Conservation (phyloP, 1,140 invertebrate genomes). For the Eupristina koningsbergeri region DNA sequence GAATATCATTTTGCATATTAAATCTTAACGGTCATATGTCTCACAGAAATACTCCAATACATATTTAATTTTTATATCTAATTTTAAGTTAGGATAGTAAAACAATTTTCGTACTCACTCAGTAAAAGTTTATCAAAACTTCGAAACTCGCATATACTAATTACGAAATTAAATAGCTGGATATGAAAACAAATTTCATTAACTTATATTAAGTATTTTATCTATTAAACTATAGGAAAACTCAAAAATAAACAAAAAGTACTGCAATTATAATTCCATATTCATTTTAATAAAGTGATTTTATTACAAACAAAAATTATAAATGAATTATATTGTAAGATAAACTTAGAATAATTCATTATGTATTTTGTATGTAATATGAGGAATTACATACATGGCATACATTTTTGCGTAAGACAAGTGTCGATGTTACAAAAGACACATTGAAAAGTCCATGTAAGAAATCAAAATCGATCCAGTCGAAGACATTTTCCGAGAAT, state of each 20-base stretch:
- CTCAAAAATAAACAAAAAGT: too few relatives aligned
- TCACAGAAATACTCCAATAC: neutral
- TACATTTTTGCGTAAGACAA: neutral
- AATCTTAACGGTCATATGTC: too few relatives aligned
- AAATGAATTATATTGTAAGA: too few relatives aligned
- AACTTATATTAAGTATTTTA: too few relatives aligned
- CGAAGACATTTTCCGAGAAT: neutral
- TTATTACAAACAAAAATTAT: too few relatives aligned
- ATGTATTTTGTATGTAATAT: neutral
- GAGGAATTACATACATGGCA: neutral
- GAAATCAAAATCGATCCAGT: neutral
- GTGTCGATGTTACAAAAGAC: neutral
- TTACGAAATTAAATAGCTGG: neutral
- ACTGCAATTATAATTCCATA: too few relatives aligned
- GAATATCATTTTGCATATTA: too few relatives aligned
- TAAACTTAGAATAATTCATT: too few relatives aligned
- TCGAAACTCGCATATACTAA: neutral
- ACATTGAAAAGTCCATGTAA: neutral
- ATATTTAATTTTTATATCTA: neutral
- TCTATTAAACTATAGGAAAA: neutral
- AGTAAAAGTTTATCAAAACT: neutral
- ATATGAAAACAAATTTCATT: neutral
- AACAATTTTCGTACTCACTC: neutral
- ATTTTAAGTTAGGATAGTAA: neutral
- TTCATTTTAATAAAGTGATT: too few relatives aligned